phyloP scores from a whole-genome alignment of 2,797 vertebrate genomes.

The Jordanella pulchra region DNA sequence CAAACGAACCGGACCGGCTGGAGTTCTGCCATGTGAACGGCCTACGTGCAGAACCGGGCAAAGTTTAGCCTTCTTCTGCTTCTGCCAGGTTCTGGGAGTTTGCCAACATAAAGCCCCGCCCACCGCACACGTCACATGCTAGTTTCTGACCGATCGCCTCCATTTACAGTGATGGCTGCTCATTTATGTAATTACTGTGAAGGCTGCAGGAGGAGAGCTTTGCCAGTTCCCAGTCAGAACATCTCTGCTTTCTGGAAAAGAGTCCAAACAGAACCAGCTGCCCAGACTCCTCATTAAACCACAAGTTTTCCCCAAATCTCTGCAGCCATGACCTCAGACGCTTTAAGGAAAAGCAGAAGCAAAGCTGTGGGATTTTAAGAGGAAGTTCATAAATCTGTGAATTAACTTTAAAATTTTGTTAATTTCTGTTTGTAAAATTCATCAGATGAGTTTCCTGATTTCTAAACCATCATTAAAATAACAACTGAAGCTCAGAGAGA shows the following conservation, averaged over 20 bases:
- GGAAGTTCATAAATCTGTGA: too few species aligned
- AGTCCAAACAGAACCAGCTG: not conserved
- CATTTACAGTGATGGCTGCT: not conserved
- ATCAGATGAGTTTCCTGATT: not conserved
- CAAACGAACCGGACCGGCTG: slow-evolving; percentile 26
- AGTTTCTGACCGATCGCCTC: not conserved
- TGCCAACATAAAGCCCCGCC: not conserved
- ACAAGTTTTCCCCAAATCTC: not conserved
- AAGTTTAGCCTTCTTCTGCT: not conserved
- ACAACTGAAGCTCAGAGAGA: not conserved
- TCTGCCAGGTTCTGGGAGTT: not conserved
- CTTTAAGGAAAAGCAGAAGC: not conserved
- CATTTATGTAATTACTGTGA: too few species aligned
- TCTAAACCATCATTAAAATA: too few species aligned
- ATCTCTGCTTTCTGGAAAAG: too few species aligned
- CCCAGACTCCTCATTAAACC: not conserved
- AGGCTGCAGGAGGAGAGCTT: too few species aligned
- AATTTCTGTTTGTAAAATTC: not conserved
- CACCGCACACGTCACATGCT: slow-evolving; percentile 4
- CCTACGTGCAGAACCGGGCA: slow-evolving; percentile 59
- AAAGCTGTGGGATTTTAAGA: too few species aligned
- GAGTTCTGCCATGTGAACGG: slow-evolving; percentile 38
- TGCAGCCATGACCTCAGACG: not conserved
- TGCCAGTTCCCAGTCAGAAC: too few species aligned
- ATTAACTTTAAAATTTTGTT: not conserved